Evolutionary conservation across 1,140 invertebrate species (phyloP), one percentile per base, ranked within the genome.

Genomic region (Dermatophagoides farinae): DNA sequence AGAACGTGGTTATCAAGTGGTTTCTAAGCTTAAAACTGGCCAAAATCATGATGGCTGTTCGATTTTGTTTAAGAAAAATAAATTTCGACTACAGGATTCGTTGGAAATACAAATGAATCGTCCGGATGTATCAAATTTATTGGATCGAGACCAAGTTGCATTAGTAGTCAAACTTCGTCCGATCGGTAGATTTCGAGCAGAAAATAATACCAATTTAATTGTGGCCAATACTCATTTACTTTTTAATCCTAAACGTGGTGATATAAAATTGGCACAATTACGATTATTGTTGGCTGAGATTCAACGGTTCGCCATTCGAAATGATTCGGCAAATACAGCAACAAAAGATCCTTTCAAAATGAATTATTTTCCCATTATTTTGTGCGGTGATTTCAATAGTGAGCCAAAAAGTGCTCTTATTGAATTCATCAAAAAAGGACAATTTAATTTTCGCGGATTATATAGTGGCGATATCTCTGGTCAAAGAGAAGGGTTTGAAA

Each of bases 191-290:
- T 11, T 25, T 9, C 0, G 23, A 1, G 6, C 4, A 14, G 77
- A 74, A 62, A 63, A 67, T 1, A 44, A 64, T 51, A 72, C 71
- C 8, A 72, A 80, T 22, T 70, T 89, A 52, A 77, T 86, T 31
- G 77, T 96, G 0, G 87, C 86, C 6, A 97, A 87, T 5, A 96
- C 91, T 0, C 92, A 97, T 74, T 74, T 97, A n/a, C 73, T 96
- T 8, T 97, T 85, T 69, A 96, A 96, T 76, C 88, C 87, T 0
- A 81, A 75, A 66, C 72, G 91, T 31, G 80, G 84, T 23, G 90
- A 97, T 71, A 79, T 95, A 0, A 80, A 89, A 67, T 73, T 93
- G 18, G 88, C 86, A 0, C 92, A 97, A 72, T 50, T 74, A 5
- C 68, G 84, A 67, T 67, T 88, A 43, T 71, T 95, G 5, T 72